A percentile compares a stretch with the other conserved stretches of the same genome.
Evolutionary conservation across 2,113 vertebrate genomes (phyloP).

Genomic region (Bubalus kerabau): DNA sequence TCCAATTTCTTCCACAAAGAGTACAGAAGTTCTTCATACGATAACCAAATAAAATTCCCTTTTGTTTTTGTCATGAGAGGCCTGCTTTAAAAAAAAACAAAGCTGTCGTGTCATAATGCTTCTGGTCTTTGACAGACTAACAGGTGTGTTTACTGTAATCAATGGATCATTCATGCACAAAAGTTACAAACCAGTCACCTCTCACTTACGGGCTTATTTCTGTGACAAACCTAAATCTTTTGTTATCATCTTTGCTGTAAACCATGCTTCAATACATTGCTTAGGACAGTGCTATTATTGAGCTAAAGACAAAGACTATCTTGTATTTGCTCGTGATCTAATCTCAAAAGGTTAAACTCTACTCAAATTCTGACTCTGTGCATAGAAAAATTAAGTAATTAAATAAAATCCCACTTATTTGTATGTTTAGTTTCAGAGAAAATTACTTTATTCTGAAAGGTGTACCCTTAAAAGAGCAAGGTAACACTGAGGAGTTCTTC

Average conservation of each 20-base stretch:
- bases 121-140: conserved; percentile 17
- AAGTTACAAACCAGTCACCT: conserved; percentile 65
- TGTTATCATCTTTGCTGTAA: conserved; percentile 71
- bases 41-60: background rate
- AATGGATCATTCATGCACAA: conserved; percentile 62
- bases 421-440: conserved; percentile 37
- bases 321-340: conserved; percentile 67
- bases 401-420: conserved; percentile 68
- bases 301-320: conserved; percentile 62
- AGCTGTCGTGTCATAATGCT: background rate
- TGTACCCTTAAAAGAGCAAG: conserved; percentile 52
- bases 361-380: conserved; percentile 57
- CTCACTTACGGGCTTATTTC: conserved; percentile 68
- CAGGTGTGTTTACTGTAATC: conserved; percentile 54
- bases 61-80: background rate
- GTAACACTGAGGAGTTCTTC: conserved; percentile 25
- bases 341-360: conserved; percentile 70
- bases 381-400: conserved; percentile 58
- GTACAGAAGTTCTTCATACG: background rate
- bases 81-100: background rate
- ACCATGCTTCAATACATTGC: conserved; percentile 57
- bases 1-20: background rate
- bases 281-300: conserved; percentile 54
- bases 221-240: conserved; percentile 65
- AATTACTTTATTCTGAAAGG: conserved; percentile 46